Conservation (phyloP, 2,797 vertebrate genomes). For the Crypturellus tataupa region DNA sequence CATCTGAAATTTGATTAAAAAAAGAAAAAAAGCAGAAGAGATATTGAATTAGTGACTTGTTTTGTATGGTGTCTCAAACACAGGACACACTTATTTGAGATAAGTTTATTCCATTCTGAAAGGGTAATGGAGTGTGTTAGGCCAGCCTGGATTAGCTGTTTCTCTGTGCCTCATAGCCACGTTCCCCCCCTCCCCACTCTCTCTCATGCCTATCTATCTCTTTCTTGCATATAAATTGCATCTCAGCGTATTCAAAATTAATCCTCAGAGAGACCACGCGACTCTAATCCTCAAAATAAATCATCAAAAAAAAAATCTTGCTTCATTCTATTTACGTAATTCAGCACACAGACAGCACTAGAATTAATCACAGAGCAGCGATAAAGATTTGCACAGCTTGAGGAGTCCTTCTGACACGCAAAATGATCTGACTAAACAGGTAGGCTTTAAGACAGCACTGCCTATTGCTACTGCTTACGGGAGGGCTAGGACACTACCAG, state of each 20-base stretch:
- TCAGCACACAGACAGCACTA: neutral
- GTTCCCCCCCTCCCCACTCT: neutral
- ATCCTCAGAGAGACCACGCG: neutral
- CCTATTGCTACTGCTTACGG: neutral
- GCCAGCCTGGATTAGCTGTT: neutral
- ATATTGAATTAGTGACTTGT: neutral
- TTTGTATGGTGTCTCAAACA: neutral
- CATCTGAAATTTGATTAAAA: neutral
- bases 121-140: neutral
- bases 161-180: neutral
- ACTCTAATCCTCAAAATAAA: conserved; percentile 16
- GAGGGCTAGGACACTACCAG: neutral
- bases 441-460: neutral
- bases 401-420: conserved; percentile 14
- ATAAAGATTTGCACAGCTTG: neutral
- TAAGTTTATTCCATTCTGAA: neutral
- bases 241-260: neutral
- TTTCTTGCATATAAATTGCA: neutral
- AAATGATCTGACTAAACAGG: neutral
- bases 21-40: neutral
- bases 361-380: neutral
- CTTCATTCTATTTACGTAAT: conserved; percentile 22
- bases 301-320: neutral
- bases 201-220: conserved; percentile 1
- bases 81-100: neutral